These are phyloP conservation scores for Pheosia tremula DNA, from an alignment of 2,888 invertebrate species.

Conservation along the genomic window DNA sequence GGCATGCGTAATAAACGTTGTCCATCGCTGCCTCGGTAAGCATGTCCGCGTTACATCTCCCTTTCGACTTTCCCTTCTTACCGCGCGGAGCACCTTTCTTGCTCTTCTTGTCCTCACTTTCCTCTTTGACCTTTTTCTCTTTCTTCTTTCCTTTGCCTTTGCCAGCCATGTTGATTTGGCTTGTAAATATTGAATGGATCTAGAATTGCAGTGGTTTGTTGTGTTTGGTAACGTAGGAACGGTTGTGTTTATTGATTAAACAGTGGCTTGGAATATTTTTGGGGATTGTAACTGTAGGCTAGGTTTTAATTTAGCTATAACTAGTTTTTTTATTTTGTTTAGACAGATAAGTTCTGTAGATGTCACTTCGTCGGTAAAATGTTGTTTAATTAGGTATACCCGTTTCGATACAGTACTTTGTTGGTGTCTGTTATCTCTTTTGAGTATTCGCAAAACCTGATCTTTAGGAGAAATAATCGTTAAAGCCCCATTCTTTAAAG, in stretches of 20 bases:
- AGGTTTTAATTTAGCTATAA: too few relatives aligned
- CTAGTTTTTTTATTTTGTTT: too few relatives aligned
- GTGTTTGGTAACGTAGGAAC: conserved; percentile 20
- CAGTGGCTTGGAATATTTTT: conserved; percentile 15
- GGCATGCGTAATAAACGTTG: conserved; percentile 96
- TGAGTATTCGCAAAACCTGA: too few relatives aligned
- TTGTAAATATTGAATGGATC: background rate
- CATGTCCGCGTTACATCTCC: conserved; percentile 91
- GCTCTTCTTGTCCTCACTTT: conserved; percentile 71
- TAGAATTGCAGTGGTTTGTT: conserved; percentile 14
- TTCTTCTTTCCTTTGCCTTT: conserved; percentile 78
- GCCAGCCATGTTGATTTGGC: conserved; percentile 54
- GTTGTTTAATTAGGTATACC: too few relatives aligned
- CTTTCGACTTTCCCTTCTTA: conserved; percentile 84
- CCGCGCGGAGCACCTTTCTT: conserved; percentile 76
- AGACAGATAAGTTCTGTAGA: too few relatives aligned
- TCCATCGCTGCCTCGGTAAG: conserved; percentile 96
- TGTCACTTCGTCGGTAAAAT: too few relatives aligned
- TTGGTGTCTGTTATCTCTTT: too few relatives aligned
- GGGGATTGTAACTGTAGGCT: too few relatives aligned
- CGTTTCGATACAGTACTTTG: too few relatives aligned
- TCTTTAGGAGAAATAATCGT: too few relatives aligned
- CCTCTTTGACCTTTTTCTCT: conserved; percentile 81
- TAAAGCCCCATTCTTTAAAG: too few relatives aligned
- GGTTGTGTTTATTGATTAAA: conserved; percentile 45